These are phyloP conservation scores for Phaenicophaeus curvirostris DNA, from an alignment of 2,797 vertebrate species.

Conservation along the genomic window DNA sequence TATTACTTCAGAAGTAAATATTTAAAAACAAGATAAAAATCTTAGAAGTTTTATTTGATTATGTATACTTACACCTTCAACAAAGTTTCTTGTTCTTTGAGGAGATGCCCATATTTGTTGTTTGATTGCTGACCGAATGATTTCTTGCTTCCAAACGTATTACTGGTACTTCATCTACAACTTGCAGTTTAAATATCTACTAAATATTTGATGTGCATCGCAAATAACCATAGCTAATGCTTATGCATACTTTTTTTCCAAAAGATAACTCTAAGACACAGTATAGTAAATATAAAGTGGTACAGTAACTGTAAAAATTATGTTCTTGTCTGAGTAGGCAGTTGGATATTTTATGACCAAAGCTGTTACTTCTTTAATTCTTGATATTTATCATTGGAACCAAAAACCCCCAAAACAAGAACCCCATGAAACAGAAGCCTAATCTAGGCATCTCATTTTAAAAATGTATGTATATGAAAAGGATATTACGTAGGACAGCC, in stretches of 20 bases:
- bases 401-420: background rate
- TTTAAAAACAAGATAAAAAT: background rate
- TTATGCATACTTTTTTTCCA: background rate
- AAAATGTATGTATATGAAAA: background rate
- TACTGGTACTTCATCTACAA: background rate
- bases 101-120: background rate
- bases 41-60: background rate
- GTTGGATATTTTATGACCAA: background rate
- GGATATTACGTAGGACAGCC: background rate
- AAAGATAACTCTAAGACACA: background rate
- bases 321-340: background rate
- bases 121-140: background rate
- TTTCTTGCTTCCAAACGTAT: background rate
- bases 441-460: background rate
- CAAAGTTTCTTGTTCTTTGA: background rate
- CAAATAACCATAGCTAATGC: background rate
- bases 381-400: background rate
- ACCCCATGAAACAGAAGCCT: background rate
- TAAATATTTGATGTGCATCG: slow-evolving; percentile 19
- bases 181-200: background rate
- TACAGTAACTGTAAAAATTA: background rate
- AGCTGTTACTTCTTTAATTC: background rate
- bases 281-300: background rate
- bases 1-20: background rate
- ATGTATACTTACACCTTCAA: background rate